Percentiles rank a stretch among this genome's conserved stretches.
These are phyloP conservation scores for Phrynocephalus versicolor DNA, from an alignment of 2,113 vertebrate species.

Conservation along the genomic window DNA sequence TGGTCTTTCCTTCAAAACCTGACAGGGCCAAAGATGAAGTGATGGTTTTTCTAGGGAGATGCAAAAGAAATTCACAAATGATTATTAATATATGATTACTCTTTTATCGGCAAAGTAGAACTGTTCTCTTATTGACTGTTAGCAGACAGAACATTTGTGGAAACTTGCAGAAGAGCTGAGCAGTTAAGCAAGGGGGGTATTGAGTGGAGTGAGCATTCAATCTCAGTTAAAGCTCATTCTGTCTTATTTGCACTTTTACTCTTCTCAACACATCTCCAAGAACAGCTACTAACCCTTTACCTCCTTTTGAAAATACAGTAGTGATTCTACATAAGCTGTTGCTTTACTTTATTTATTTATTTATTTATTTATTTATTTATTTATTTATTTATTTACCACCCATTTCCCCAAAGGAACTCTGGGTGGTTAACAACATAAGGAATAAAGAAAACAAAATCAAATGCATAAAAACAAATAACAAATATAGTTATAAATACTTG, in stretches of 20 bases:
- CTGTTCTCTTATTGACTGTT: not conserved
- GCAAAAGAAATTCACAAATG: not conserved
- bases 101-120: no score
- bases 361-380: no score
- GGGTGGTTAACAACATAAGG: no score
- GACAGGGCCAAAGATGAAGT: no score
- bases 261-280: not conserved
- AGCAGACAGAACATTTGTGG: not conserved
- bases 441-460: no score
- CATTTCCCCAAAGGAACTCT: no score
- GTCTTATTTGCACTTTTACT: not conserved
- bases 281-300: rapidly evolving
- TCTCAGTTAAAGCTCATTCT: not conserved
- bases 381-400: no score
- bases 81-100: no score
- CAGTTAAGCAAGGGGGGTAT: not conserved
- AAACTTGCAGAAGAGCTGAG: not conserved
- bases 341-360: no score
- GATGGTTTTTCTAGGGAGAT: not conserved
- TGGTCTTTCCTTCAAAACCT: not conserved
- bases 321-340: not conserved
- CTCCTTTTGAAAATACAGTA: not conserved
- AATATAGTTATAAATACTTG: no score
- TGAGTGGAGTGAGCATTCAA: not conserved
- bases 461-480: no score